Conservation (phyloP, 2,888 invertebrate genomes). For the Drosophila pseudotakahashii region DNA sequence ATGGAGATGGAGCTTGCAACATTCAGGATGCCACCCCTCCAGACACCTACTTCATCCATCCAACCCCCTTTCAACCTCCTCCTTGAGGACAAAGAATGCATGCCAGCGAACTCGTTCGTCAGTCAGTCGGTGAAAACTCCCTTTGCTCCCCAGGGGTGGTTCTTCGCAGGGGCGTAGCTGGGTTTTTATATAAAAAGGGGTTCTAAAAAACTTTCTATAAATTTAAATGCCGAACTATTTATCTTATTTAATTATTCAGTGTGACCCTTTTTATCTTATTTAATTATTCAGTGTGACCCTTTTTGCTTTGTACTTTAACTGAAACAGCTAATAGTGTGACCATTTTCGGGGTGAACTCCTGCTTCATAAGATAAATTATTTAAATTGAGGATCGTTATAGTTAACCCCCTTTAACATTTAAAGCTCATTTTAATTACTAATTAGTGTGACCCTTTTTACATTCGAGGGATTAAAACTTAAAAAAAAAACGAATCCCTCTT, state of each 20-base stretch:
- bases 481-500: neutral
- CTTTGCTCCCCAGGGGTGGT: conserved; percentile 31
- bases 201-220: neutral
- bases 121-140: conserved; percentile 38
- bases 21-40: conserved; percentile 23
- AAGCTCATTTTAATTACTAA: no score
- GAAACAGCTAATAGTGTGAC: no score
- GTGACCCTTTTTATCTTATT: no score
- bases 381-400: neutral
- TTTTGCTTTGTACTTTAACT: no score
- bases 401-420: neutral
- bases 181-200: neutral
- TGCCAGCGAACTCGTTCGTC: conserved; percentile 40
- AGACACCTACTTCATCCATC: conserved; percentile 15
- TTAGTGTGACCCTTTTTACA: neutral
- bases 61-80: neutral
- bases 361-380: no score
- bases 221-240: no score
- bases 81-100: conserved; percentile 28
- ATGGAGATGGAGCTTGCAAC: conserved; percentile 28
- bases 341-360: no score
- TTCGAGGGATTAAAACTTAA: neutral
- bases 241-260: no score
- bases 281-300: no score
- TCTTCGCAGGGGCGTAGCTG: neutral